Evolutionary conservation across 2,888 invertebrate species (phyloP), one percentile per base, ranked within the genome.

Genomic region (Andrena praecox): DNA sequence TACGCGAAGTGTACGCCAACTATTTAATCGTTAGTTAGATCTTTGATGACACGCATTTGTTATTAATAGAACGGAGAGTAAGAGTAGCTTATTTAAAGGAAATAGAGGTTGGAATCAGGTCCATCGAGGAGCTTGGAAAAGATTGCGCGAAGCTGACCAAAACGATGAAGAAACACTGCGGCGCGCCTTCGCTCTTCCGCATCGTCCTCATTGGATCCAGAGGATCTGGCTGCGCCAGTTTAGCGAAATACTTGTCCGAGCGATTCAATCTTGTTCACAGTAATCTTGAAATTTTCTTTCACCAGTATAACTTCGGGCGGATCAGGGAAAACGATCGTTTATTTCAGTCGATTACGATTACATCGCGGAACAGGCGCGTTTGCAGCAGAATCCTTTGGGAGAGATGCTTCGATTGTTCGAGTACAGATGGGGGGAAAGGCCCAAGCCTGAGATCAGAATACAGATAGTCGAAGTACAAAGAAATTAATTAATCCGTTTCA

Each of bases 181-280:
- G 93, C 48, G 95, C 95, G 0, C 96, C 96, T 0, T 94, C 94
- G 42, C 93, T 94, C 48, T 96, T 96, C 86, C 94, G 96, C 54
- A 95, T 96, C 73, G 91, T 95, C 52, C 91, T 96, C 0, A 90
- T 96, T 1, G 96, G 96, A 4, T 95, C 96, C 0, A 92, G 95
- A 63, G 96, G 96, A 76, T 95, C 95, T 20, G 96, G 96, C 1
- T 93, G 95, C 48, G 94, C 94, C 78, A 95, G 95, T 1, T 95
- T 96, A 84, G 96, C 95, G 0, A 89, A 89, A 12, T 85, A 94
- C 8, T 91, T 96, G 16, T 94, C 95, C 0, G 94, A 95, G 71
- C 94, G 95, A 77, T 95, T 96, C 69, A 95, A 95, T 87, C 87
- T 96, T 6, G 94, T 96, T 60, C 94, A 95, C 83, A 91, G 95